These are phyloP conservation scores for Tachina fera DNA, from an alignment of 2,888 invertebrate genomes.

Conservation along the genomic window DNA sequence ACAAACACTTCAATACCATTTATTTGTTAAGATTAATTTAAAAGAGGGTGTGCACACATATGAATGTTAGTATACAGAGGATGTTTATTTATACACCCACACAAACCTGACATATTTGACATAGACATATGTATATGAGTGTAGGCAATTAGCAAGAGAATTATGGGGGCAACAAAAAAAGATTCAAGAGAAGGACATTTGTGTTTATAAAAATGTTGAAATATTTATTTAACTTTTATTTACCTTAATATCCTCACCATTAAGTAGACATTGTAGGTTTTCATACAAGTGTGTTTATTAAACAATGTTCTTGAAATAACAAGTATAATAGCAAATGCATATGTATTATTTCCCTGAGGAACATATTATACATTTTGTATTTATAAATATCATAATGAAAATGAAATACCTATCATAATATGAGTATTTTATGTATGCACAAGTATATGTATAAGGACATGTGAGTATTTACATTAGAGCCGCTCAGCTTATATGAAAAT, in stretches of 20 bases:
- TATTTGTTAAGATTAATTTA: background rate
- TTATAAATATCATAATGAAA: constrained; percentile 33
- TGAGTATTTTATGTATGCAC: background rate
- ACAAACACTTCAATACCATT: too few relatives aligned
- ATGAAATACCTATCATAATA: background rate
- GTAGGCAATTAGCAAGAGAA: constrained; percentile 5
- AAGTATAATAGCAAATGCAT: constrained; percentile 9
- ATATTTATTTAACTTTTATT: constrained; percentile 61
- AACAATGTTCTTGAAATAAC: constrained; percentile 10
- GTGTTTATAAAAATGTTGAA: constrained; percentile 45
- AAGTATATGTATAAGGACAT: background rate
- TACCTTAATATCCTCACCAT: constrained; percentile 52
- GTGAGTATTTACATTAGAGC: too few relatives aligned
- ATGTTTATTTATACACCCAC: background rate
- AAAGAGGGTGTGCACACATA: background rate
- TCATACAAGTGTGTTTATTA: background rate
- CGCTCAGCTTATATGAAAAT: too few relatives aligned
- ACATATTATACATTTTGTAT: constrained; percentile 12
- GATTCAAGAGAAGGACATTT: constrained; percentile 19
- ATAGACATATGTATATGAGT: background rate
- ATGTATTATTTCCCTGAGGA: constrained; percentile 55
- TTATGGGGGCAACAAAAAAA: background rate
- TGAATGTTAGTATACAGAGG: too few relatives aligned
- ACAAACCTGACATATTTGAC: background rate
- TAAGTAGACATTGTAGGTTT: background rate